phyloP scores from a whole-genome alignment of 2,113 vertebrate species.

The Catagonus wagneri region DNA sequence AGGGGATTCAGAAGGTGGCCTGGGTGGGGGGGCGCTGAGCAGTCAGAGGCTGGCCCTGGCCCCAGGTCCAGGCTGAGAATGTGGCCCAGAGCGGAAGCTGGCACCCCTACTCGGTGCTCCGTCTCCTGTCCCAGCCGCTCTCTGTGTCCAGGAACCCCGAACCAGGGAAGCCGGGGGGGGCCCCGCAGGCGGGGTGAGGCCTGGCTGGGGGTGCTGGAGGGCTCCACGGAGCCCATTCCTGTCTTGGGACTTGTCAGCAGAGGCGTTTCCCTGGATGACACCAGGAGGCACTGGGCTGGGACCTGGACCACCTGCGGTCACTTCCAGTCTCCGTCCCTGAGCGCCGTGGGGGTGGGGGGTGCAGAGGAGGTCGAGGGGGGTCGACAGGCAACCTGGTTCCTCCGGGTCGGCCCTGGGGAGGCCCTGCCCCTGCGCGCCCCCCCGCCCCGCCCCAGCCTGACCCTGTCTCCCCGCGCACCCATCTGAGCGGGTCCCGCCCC shows the following conservation, averaged over 20 bases:
- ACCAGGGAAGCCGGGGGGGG: not conserved
- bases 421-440: not conserved
- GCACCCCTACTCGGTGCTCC: not conserved
- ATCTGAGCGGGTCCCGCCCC: not conserved
- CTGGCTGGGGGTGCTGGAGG: not conserved
- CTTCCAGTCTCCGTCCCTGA: not conserved
- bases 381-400: not conserved
- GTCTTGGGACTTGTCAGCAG: not conserved
- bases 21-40: too few relatives aligned
- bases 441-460: not conserved
- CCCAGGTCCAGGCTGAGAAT: accelerated
- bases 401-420: not conserved
- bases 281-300: not conserved
- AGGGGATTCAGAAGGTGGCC: not conserved
- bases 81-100: not conserved
- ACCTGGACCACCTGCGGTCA: too few relatives aligned
- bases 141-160: not conserved
- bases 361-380: not conserved
- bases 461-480: not conserved
- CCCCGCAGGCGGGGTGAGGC: not conserved
- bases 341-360: not conserved
- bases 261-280: not conserved
- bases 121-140: not conserved
- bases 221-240: not conserved
- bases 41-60: not conserved